Evolutionary conservation across 2,888 invertebrate species (phyloP), one percentile per base, ranked within the genome.

Genomic region (Heteropelma amictum): DNA sequence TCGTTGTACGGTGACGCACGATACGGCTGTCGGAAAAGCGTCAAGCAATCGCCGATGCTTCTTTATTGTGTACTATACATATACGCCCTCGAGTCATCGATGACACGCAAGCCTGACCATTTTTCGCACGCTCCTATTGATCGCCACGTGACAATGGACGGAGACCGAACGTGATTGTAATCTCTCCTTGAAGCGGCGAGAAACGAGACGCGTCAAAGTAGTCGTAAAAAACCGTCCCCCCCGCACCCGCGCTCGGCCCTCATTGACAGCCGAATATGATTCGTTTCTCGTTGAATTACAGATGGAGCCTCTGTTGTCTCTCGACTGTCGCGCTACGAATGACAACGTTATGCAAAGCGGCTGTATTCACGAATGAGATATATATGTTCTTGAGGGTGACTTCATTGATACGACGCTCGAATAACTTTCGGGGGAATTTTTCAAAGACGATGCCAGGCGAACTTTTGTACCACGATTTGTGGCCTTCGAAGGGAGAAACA

Each of bases 1-100:
- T 80, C 42, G 68, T 56, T 58, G 56, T 79, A 81, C 79, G 74
- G 79, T 85, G 84, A 85, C 85, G 85, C 84, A 84, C 82, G 77
- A 80, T 81, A 77, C 81, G 38, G 14, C 79, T 80, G 70, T 82
- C 81, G 81, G 82, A 77, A 74, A 83, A n/a, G n/a, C 84, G 86
- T 86, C 86, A 86, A 83, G 76, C 80, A 79, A 74, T 79, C 79
- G 78, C 77, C 26, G 10, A 26, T 42, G 21, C 45, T 26, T 23
- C 53, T 19, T 33, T 45, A n/a, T 21, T 45, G n/a, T 42, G 58
- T 64, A 47, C 33, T 30, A 21, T 60, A 40, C 23, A 6, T n/a
- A 12, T 8, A 2, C 7, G 49, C 26, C 42, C n/a, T 12, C 38
- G 12, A 7, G 1, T 70, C 70, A 74, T 61, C 74, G 60, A 70